Evolutionary conservation across 2,113 vertebrate species (phyloP), one percentile per base, ranked within the genome.

Genomic region (Nothobranchius furzeri): DNA sequence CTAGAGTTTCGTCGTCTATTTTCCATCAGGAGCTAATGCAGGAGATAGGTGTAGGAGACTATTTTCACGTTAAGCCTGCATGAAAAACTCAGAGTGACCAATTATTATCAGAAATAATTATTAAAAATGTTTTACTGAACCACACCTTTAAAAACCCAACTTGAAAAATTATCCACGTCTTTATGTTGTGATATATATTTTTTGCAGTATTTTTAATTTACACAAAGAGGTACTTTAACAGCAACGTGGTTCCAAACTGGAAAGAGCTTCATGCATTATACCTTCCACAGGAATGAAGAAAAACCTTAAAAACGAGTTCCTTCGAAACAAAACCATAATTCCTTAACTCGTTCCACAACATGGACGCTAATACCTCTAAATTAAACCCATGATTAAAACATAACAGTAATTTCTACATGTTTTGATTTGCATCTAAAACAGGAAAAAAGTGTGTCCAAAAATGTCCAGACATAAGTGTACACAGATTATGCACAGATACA

Each of bases 391-490:
- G 47, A 7, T 43, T 12, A 10, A 30, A 45, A 12, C 12, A 56
- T 55, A 56, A 56, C 20, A 9, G 25, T 17, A 47, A 48, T 7
- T 20, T 56, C 15, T 47, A 14, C 12, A 56, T 24, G 45, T 37
- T 25, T 25, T 45, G 49, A 53, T 43, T n/a, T 7, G 25, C 12
- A 43, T 12, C 17, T 46, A 13, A 55, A 56, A 48, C 20, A 3
- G 10, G 13, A 25, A 40, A 36, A 14, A 17, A 64, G 45, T 9
- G 9, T 54, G 37, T 30, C n/a, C 3, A 60, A 56, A 35, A 47
- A 46, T 53, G 35, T 20, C 42, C 11, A 54, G 50, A 46, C 42
- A 24, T 54, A 54, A 65, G 20, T 47, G 50, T 56, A 30, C 37
- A 58, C 53, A 75, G 45, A 63, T 56, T 30, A 30, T 2, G 30